Evolutionary conservation across 2,888 invertebrate genomes (phyloP).

Genomic region (Prosopocoilus inquinatus): DNA sequence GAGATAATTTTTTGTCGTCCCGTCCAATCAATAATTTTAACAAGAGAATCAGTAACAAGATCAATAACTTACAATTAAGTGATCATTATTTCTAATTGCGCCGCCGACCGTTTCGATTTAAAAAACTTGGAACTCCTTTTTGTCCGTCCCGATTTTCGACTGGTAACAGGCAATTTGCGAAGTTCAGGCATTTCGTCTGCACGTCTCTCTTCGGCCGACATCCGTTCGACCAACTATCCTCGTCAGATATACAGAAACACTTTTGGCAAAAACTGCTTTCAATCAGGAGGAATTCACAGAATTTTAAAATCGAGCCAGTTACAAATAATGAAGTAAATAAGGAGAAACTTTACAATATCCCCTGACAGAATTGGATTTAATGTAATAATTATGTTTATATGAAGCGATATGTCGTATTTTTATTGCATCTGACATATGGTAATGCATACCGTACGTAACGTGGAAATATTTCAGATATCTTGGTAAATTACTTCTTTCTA

Average conservation of each 20-base stretch:
- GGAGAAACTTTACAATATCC: constrained; percentile 1
- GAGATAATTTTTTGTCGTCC: background rate
- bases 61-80: constrained; percentile 52
- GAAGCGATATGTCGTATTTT: constrained; percentile 2
- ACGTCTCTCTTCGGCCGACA: background rate
- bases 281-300: constrained; percentile 12
- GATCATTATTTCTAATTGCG: constrained; percentile 50
- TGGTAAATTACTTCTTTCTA: background rate
- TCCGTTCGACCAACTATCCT: background rate
- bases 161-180: constrained; percentile 50
- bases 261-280: background rate
- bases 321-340: constrained; percentile 7
- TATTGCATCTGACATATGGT: background rate
- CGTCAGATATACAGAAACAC: background rate
- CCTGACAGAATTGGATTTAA: constrained; percentile 9
- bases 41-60: constrained; percentile 20
- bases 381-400: constrained; percentile 14
- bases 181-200: constrained; percentile 31
- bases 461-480: background rate
- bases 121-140: constrained; percentile 39
- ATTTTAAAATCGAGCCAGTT: constrained; percentile 11
- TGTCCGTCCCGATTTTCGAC: constrained; percentile 45
- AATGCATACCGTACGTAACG: background rate
- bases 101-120: constrained; percentile 44
- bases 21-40: constrained; percentile 23